These are phyloP conservation scores for Myrmecophaga tridactyla DNA, from an alignment of 2,113 vertebrate genomes.

Conservation along the genomic window DNA sequence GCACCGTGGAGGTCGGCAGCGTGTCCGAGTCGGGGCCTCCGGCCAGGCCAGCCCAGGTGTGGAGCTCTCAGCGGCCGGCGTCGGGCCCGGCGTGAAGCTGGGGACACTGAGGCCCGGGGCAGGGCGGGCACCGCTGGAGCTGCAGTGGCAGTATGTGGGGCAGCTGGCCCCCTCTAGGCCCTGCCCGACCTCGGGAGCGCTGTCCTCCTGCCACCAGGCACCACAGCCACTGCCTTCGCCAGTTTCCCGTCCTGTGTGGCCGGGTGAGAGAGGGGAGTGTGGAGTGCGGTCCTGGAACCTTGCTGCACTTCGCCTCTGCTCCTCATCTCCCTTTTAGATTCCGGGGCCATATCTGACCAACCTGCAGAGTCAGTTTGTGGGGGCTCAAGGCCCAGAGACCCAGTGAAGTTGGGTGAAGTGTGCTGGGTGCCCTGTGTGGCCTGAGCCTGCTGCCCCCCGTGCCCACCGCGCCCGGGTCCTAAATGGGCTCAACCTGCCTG, in stretches of 20 bases:
- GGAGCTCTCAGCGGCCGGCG: too few relatives aligned
- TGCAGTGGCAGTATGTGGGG: neutral
- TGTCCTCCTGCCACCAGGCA: neutral
- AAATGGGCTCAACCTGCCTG: too few relatives aligned
- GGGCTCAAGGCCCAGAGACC: neutral
- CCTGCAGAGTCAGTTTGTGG: neutral
- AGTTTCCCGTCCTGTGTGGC: neutral
- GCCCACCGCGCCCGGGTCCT: too few relatives aligned
- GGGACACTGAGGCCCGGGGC: neutral
- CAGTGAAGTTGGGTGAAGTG: neutral
- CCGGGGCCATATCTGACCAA: neutral
- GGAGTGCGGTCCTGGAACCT: neutral
- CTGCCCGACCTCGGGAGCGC: neutral
- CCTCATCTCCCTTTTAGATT: neutral
- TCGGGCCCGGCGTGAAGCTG: neutral
- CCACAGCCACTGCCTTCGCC: neutral
- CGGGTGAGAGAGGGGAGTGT: neutral
- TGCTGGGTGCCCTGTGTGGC: neutral
- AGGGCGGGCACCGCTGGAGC: neutral
- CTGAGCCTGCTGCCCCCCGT: neutral
- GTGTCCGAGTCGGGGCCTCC: too few relatives aligned
- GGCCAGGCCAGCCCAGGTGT: accelerated
- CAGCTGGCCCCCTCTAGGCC: neutral
- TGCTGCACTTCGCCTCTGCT: neutral
- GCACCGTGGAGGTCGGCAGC: accelerated